phyloP scores from a whole-genome alignment of 2,797 vertebrate species.

The Cyclura pinguis region DNA sequence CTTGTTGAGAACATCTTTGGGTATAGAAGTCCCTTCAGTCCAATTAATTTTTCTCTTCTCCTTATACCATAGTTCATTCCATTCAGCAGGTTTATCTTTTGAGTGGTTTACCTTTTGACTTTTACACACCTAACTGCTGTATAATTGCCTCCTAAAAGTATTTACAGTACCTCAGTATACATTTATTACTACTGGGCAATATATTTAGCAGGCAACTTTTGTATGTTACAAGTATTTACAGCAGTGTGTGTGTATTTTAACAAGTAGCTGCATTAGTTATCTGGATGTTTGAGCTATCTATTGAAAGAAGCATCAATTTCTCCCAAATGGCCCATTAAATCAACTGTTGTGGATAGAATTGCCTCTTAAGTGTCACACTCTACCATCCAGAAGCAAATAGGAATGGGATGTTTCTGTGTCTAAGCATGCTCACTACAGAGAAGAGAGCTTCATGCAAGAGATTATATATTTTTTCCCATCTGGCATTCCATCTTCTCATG shows the following conservation, averaged over 20 bases:
- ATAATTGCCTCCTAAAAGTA: conserved; percentile 6
- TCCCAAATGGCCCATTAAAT: conserved; percentile 15
- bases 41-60: no score
- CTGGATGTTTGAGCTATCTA: conserved; percentile 13
- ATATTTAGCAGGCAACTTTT: conserved; percentile 24
- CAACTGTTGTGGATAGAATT: background rate
- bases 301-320: conserved; percentile 30
- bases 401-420: background rate
- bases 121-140: conserved; percentile 4
- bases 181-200: background rate
- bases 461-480: background rate
- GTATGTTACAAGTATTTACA: conserved; percentile 12
- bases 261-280: conserved; percentile 12
- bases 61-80: no score
- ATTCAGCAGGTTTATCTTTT: no score
- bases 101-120: background rate
- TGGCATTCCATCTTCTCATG: background rate
- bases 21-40: no score
- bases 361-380: background rate
- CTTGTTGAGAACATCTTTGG: no score
- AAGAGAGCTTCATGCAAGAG: background rate
- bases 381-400: conserved; percentile 1
- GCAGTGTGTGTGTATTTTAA: background rate
- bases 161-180: conserved; percentile 23
- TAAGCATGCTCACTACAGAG: background rate